Percentiles rank a stretch among this genome's conserved stretches.
Conservation (phyloP, 2,888 invertebrate species). For the Actias luna region DNA sequence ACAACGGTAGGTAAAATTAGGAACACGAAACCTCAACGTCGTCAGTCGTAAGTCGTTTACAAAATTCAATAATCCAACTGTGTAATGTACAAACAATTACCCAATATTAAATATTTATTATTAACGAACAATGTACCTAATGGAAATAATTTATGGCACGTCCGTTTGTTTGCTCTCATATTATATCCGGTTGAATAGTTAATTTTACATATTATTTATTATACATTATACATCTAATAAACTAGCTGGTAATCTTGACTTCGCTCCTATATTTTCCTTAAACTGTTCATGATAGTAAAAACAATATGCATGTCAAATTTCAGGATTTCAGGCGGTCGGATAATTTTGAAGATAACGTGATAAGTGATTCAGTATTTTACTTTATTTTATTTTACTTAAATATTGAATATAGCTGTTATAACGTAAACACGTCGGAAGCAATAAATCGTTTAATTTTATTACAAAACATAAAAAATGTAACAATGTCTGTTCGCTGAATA, state of each 20-base stretch:
- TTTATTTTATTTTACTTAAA: too few relatives aligned
- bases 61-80: background rate
- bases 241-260: too few relatives aligned
- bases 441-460: background rate
- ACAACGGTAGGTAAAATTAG: background rate
- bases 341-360: too few relatives aligned
- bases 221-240: background rate
- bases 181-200: background rate
- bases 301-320: too few relatives aligned
- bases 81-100: background rate
- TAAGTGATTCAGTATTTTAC: too few relatives aligned
- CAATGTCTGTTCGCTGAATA: background rate
- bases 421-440: background rate
- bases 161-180: background rate
- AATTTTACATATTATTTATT: background rate
- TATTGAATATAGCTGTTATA: background rate
- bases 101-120: background rate
- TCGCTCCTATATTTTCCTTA: too few relatives aligned
- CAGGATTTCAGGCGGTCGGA: too few relatives aligned
- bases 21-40: slow-evolving; percentile 3
- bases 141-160: background rate
- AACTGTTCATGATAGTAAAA: too few relatives aligned
- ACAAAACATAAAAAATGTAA: background rate
- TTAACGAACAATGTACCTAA: background rate
- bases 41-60: background rate